Conservation (phyloP, 2,888 invertebrate genomes). For the Ctenicera cuprea region DNA sequence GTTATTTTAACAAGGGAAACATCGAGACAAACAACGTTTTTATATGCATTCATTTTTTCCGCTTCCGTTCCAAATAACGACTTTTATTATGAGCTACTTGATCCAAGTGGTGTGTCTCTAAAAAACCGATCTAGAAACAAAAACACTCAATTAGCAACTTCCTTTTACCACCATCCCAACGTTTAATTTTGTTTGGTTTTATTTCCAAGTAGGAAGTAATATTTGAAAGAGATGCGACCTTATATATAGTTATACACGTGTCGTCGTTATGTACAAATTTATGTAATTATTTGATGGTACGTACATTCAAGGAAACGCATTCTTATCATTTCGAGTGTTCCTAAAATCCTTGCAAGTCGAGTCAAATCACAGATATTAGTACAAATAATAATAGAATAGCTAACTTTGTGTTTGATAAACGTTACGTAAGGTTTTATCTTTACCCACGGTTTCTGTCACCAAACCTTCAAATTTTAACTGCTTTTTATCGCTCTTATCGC, state of each 20-base stretch:
- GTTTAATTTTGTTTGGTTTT: background rate
- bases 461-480: constrained; percentile 21
- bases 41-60: constrained; percentile 11
- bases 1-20: background rate
- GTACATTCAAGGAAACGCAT: background rate
- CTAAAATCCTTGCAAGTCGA: constrained; percentile 10
- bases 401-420: constrained; percentile 11
- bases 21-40: constrained; percentile 10
- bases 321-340: constrained; percentile 23
- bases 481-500: constrained; percentile 11
- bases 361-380: constrained; percentile 13
- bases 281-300: background rate
- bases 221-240: background rate
- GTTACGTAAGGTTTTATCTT: constrained; percentile 21
- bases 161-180: constrained; percentile 12
- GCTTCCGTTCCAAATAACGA: constrained; percentile 23
- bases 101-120: constrained; percentile 13
- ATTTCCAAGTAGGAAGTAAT: background rate
- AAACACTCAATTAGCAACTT: constrained; percentile 19
- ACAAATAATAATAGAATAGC: constrained; percentile 17
- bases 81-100: background rate
- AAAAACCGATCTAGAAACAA: constrained; percentile 1
- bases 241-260: constrained; percentile 6
- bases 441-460: constrained; percentile 13
- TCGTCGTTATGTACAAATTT: background rate